Percentiles rank a stretch among this genome's conserved stretches.
Conservation (phyloP, 2,113 vertebrate species). For the Chrysochloris asiatica region DNA sequence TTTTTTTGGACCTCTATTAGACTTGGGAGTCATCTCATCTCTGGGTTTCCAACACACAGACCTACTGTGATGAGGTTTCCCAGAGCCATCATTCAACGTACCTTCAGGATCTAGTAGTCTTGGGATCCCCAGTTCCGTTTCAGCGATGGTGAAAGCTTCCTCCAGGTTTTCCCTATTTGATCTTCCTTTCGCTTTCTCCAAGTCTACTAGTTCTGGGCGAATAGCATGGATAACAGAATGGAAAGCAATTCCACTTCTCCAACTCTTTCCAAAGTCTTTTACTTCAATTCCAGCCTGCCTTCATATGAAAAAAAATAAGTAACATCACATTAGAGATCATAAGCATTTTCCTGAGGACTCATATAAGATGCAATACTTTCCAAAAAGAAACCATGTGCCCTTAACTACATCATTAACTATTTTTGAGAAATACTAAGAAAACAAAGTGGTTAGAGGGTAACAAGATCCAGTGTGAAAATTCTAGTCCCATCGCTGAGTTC, state of each 20-base stretch:
- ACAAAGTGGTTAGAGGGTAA: background rate
- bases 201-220: slow-evolving; percentile 93
- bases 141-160: slow-evolving; percentile 94
- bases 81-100: slow-evolving; percentile 51
- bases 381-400: background rate
- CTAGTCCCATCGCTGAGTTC: background rate
- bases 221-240: slow-evolving; percentile 94
- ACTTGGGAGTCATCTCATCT: background rate
- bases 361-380: background rate
- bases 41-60: background rate
- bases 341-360: background rate
- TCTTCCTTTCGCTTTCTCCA: slow-evolving; percentile 89
- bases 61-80: rapidly evolving
- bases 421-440: slow-evolving; percentile 22
- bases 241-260: slow-evolving; percentile 96
- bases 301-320: slow-evolving; percentile 7
- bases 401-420: background rate
- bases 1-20: background rate
- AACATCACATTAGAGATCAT: background rate
- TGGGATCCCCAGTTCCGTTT: slow-evolving; percentile 93
- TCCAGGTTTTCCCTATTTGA: slow-evolving; percentile 94
- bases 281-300: slow-evolving; percentile 93
- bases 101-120: slow-evolving; percentile 97
- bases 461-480: background rate
- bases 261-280: slow-evolving; percentile 96